Conservation (phyloP, 35 echinoderm and acorn worm genomes). For the Heliocidaris erythrogramma region DNA sequence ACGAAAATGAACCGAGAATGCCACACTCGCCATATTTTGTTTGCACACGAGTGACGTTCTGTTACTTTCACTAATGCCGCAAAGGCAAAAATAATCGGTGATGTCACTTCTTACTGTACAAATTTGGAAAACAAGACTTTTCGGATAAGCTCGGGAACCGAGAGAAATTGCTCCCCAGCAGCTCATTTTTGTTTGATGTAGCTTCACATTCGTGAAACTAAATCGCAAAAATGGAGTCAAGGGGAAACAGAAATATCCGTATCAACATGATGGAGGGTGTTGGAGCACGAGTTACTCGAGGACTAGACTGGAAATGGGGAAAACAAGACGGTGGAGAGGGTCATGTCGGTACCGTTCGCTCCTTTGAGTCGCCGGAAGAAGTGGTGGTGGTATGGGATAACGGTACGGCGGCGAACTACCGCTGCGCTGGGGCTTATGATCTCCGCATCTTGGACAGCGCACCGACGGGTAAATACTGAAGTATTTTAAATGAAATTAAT, state of each 20-base stretch:
- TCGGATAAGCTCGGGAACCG: not conserved
- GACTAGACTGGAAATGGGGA: slow-evolving; percentile 99
- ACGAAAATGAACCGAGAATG: too few species aligned
- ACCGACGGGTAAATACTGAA: slow-evolving; percentile 70
- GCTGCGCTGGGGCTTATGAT: slow-evolving; percentile 97
- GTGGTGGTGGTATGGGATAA: slow-evolving; percentile 99
- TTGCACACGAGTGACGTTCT: not conserved
- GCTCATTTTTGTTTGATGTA: slow-evolving; percentile 35
- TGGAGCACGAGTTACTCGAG: slow-evolving; percentile 91
- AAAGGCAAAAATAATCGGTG: not conserved
- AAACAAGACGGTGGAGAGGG: slow-evolving; percentile 99
- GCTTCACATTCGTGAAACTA: slow-evolving; percentile 25
- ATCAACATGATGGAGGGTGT: slow-evolving; percentile 98
- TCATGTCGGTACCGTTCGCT: slow-evolving; percentile 94
- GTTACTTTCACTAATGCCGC: not conserved
- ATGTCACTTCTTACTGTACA: not conserved
- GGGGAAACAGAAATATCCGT: slow-evolving; percentile 59
- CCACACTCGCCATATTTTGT: too few species aligned
- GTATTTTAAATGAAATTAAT: too few species aligned
- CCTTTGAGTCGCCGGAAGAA: slow-evolving; percentile 98
- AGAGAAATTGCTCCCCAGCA: not conserved
- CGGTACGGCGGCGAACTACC: slow-evolving; percentile 98
- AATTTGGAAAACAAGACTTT: slow-evolving; percentile 12
- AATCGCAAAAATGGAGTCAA: slow-evolving; percentile 50
- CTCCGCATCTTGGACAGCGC: slow-evolving; percentile 91